Base-by-base conservation (phyloP, 1,140 invertebrate species). In the Sinonovacula constricta region DNA sequence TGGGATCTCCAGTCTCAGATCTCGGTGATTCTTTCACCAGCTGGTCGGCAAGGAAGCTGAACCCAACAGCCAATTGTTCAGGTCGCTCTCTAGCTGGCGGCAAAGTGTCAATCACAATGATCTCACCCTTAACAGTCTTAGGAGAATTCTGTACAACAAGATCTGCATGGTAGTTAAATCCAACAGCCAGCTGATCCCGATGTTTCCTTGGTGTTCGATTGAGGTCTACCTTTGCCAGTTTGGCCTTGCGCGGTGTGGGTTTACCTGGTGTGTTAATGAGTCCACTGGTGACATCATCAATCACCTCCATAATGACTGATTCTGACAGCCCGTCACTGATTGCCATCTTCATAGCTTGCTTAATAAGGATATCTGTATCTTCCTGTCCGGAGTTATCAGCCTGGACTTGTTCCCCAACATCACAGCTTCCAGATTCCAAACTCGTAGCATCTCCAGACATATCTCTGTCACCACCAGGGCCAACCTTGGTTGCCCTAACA, bases 91-190 rank as follows among this genome's bases (percentile, higher is more conserved):
- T n/a, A 24, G 75, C 63, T 14, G 26, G 15, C 7, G 31, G 62
- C n/a, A 60, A 36, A 36, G 33, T 71, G 31, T 71, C 69, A 3
- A 71, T 30, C 1, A 28, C 15, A 63, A 74, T 74, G 39, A 76
- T 76, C 53, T 67, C 62, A 31, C 72, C 72, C 14, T 28, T 30
- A 1, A 57, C 62, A 57, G 72, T 76, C 31, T 45, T 66, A 39
- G 62, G 72, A 1, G 72, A 76, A 31, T 76, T 26, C 33, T 76
- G 45, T 26, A 67, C 36, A n/a, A 76, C 72, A 12, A 76, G 28
- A 66, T 76, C 63, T 18, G 60, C 53, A 22, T 76, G 72, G 28
- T 67, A 76, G 28, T 76, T 76, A 28, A 76, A 76, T 14, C 72
- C 72, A 28, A 76, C 22, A 56, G 72, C 72, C 30, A 76, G 54